phyloP scores from a whole-genome alignment of 2,888 invertebrate genomes.

The Eremobia ochroleuca region DNA sequence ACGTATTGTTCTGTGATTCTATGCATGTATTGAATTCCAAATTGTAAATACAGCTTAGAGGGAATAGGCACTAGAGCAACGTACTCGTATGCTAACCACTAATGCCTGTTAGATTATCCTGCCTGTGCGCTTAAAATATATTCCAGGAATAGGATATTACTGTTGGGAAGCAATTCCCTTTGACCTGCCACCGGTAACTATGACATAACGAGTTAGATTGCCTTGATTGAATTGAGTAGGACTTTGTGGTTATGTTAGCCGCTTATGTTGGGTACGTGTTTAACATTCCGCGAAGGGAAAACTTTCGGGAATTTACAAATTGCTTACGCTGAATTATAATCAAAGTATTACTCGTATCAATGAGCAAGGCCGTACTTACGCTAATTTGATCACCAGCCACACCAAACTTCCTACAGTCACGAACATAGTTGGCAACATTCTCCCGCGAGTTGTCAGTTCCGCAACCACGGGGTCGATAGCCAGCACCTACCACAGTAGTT shows the following conservation, averaged over 20 bases:
- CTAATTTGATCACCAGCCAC: not conserved
- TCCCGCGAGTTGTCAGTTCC: not conserved
- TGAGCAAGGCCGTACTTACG: too few species aligned
- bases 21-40: not conserved
- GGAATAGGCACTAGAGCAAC: too few species aligned
- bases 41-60: not conserved
- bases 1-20: not conserved
- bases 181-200: not conserved
- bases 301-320: not conserved
- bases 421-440: constrained; percentile 13
- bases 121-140: not conserved
- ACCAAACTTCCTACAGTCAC: not conserved
- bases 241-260: not conserved
- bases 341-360: not conserved
- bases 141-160: constrained; percentile 5
- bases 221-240: not conserved
- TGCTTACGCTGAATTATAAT: not conserved
- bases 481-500: constrained; percentile 11
- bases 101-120: constrained; percentile 1
- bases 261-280: not conserved
- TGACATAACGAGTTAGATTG: constrained; percentile 3
- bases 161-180: constrained; percentile 14
- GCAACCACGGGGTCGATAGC: constrained; percentile 8
- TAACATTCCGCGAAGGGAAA: not conserved
- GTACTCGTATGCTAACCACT: not conserved